Percentiles rank a stretch among this genome's conserved stretches.
Evolutionary conservation across 2,888 invertebrate species (phyloP).

Genomic region (Blera fallax): DNA sequence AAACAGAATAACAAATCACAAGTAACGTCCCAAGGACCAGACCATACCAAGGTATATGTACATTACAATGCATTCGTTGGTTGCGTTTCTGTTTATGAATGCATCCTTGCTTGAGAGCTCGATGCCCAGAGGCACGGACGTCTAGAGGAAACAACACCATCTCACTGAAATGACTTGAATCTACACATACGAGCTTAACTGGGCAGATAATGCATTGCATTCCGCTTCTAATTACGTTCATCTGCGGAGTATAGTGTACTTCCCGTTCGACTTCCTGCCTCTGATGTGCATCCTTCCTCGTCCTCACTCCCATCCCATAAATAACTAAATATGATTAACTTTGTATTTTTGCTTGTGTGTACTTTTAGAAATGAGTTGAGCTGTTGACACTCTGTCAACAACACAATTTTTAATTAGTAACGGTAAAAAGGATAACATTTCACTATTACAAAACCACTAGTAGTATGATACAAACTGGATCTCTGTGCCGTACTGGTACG

Average conservation of each 20-base stretch:
- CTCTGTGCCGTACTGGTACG: not conserved
- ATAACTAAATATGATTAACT: slow-evolving; percentile 68
- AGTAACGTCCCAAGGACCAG: slow-evolving; percentile 33
- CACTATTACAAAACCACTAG: slow-evolving; percentile 57
- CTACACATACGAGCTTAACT: slow-evolving; percentile 26
- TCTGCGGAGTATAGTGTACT: slow-evolving; percentile 1
- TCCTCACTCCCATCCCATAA: slow-evolving; percentile 30
- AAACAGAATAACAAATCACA: slow-evolving; percentile 69
- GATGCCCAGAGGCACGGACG: slow-evolving; percentile 4
- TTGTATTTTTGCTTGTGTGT: slow-evolving; percentile 50
- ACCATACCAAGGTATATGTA: not conserved
- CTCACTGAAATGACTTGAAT: slow-evolving; percentile 19
- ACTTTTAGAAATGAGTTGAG: slow-evolving; percentile 61
- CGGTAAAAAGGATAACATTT: slow-evolving; percentile 65
- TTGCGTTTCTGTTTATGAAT: slow-evolving; percentile 35
- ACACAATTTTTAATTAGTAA: slow-evolving; percentile 64
- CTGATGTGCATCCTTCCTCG: slow-evolving; percentile 10
- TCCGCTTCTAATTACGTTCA: slow-evolving; percentile 62
- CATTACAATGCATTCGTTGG: slow-evolving; percentile 3
- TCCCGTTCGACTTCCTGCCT: slow-evolving; percentile 12
- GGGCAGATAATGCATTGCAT: slow-evolving; percentile 59
- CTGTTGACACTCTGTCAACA: slow-evolving; percentile 72
- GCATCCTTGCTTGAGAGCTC: not conserved
- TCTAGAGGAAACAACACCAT: slow-evolving; percentile 12
- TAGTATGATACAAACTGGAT: slow-evolving; percentile 48